Percentiles rank a stretch among this genome's conserved stretches.
phyloP scores from a whole-genome alignment of 2,888 invertebrate species.

The Pyrochroa serraticornis region DNA sequence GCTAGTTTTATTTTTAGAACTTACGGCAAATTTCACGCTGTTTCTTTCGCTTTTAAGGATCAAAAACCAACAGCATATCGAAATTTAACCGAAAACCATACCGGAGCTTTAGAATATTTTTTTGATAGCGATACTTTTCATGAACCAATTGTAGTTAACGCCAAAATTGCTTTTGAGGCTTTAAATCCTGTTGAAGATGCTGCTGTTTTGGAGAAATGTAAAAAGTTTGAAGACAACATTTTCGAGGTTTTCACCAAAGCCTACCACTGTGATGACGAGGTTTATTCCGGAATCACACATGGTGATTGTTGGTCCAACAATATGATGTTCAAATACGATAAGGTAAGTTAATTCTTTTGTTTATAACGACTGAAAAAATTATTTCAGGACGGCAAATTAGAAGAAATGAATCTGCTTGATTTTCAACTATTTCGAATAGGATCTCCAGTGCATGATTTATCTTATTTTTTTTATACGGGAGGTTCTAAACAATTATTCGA shows the following conservation, averaged over 20 bases:
- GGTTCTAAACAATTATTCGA: slow-evolving; percentile 41
- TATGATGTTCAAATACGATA: background rate
- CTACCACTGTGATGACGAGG: background rate
- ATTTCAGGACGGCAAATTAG: background rate
- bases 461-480: slow-evolving; percentile 49
- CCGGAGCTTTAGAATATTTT: background rate
- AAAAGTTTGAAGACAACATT: background rate
- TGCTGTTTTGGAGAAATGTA: background rate
- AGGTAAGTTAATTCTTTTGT: background rate
- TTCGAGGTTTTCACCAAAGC: background rate
- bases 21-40: slow-evolving; percentile 5
- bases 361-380: background rate
- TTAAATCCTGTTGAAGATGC: background rate
- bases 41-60: background rate
- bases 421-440: slow-evolving; percentile 38
- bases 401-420: slow-evolving; percentile 29
- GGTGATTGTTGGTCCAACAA: background rate
- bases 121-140: background rate
- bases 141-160: background rate
- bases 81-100: background rate
- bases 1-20: background rate
- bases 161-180: background rate
- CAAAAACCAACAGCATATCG: background rate
- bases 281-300: background rate
- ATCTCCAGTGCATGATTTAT: slow-evolving; percentile 46